Evolutionary conservation across 2,797 vertebrate genomes (phyloP), one percentile per base, ranked within the genome.

Genomic region (Acipenser oxyrinchus): DNA sequence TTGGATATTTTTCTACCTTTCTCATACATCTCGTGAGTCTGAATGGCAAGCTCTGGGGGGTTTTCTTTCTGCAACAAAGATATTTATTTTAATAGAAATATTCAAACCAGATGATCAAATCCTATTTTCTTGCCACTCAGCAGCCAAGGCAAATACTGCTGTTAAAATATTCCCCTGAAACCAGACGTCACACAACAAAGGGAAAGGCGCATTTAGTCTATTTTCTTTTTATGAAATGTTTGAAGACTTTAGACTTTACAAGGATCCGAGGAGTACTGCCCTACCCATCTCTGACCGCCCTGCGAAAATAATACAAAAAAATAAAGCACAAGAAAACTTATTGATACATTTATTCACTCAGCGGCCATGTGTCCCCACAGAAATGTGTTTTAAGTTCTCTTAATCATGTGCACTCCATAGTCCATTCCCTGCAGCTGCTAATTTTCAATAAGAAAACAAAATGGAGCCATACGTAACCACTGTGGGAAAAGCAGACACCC

Each of bases 111-210:
- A 79, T 78, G 79, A 81, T 74, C 73, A 79, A 78, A 76, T 69
- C 72, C 62, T 68, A 75, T 73, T 72, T 81, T 79, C 64, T 79
- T 70, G 3, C 23, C 23, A 37, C 23, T 68, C 64, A 65, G 65
- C 65, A 72, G 77, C 76, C 79, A 81, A 79, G 77, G 74, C 76
- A 79, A 79, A 81, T 81, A 81, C 70, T 73, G 67, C 71, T 55
- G 68, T 76, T 79, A 75, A 78, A 77, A 79, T 70, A 77, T 78
- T 74, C 74, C 74, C 74, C 65, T 18, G 51, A 70, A 75, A 71
- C 72, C 75, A 77, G 75, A 74, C 74, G 71, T 74, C 73, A 77
- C 68, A 66, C 76, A 37, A 63, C 13, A 57, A 63, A 66, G 52
- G 13, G 60, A 69, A 71, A 70, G 49, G 68, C 76, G 69, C 70